Conservation (phyloP, 2,888 invertebrate species). For the Dynastes hyllus region DNA sequence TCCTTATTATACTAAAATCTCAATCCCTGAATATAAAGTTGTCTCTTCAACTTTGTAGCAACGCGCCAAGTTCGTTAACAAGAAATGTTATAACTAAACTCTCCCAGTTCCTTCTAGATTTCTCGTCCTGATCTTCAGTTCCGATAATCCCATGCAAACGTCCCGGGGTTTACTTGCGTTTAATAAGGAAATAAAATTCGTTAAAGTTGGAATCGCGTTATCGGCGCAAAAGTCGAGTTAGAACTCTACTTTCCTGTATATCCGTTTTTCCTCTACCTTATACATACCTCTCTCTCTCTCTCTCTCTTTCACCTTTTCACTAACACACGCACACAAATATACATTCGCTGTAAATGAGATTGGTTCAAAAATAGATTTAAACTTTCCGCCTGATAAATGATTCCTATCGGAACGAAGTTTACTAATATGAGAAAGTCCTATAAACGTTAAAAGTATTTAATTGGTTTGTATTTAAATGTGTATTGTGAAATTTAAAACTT, state of each 20-base stretch:
- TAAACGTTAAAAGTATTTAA: no score
- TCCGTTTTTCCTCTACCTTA: not conserved
- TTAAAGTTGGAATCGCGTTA: conserved; percentile 23
- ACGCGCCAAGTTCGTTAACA: not conserved
- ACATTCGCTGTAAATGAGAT: not conserved
- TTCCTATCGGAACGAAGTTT: conserved; percentile 3
- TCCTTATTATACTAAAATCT: no score
- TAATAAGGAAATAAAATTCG: conserved; percentile 33
- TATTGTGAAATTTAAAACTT: no score
- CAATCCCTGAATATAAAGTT: no score
- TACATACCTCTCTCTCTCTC: no score
- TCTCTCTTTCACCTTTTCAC: no score
- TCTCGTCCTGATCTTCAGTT: not conserved
- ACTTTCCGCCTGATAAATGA: conserved; percentile 10
- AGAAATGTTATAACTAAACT: conserved; percentile 1
- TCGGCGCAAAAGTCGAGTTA: not conserved
- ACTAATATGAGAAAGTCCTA: no score
- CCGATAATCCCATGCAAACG: conserved; percentile 22
- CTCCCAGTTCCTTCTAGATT: not conserved
- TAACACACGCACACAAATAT: no score
- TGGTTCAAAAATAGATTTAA: conserved; percentile 21
- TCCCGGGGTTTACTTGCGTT: not conserved
- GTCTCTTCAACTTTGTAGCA: not conserved
- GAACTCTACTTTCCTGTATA: not conserved
- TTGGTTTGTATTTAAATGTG: no score